phyloP scores from a whole-genome alignment of 2,888 invertebrate genomes.

The Clunio marinus region DNA sequence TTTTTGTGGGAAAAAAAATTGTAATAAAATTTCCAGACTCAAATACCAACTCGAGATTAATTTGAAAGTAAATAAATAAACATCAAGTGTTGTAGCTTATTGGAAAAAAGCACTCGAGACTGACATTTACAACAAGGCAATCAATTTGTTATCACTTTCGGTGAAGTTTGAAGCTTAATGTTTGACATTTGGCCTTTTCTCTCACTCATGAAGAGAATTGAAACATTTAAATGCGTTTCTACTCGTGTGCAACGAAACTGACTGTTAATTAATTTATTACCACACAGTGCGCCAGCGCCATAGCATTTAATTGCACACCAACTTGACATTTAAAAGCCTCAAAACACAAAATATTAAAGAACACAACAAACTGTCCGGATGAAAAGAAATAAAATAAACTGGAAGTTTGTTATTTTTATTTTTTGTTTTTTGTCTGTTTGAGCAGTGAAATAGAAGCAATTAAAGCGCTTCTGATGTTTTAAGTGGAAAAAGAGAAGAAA shows the following conservation, averaged over 20 bases:
- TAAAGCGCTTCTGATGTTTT: constrained; percentile 14
- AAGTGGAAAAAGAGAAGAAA: constrained; percentile 24
- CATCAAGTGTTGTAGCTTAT: constrained; percentile 14
- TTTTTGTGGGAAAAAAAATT: background rate
- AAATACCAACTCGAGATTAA: too few species aligned
- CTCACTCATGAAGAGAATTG: background rate
- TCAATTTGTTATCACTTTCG: constrained; percentile 14
- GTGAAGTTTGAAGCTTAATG: background rate
- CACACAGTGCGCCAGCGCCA: constrained; percentile 26
- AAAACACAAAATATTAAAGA: background rate
- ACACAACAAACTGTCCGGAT: background rate
- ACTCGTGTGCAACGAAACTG: background rate
- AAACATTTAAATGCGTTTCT: background rate
- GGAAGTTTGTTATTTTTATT: too few species aligned
- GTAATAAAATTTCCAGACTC: too few species aligned
- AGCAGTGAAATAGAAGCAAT: constrained; percentile 25
- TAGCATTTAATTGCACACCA: constrained; percentile 17
- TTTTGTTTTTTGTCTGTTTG: too few species aligned
- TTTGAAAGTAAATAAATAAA: background rate
- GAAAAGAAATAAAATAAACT: too few species aligned
- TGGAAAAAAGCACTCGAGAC: background rate
- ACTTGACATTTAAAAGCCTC: constrained; percentile 21
- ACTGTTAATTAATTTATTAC: constrained; percentile 31
- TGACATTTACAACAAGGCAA: constrained; percentile 9
- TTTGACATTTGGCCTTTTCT: constrained; percentile 23